Base-by-base conservation (phyloP, 2,888 invertebrate genomes). In the Nomada ruficornis region DNA sequence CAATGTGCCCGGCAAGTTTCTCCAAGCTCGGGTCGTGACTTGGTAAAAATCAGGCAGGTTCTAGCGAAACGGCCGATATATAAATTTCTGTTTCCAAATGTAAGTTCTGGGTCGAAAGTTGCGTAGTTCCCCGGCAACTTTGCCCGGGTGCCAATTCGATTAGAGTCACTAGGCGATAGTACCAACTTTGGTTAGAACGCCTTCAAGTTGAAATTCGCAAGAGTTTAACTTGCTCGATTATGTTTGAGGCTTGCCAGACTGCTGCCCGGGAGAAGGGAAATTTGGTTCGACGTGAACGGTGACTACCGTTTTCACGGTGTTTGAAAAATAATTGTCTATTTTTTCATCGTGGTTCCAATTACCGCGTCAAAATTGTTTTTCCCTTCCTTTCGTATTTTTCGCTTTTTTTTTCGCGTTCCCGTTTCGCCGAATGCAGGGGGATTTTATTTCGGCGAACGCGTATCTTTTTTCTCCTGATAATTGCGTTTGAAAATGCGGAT, bases 141-240 rank as follows among this genome's bases (percentile, higher is more conserved):
- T 55, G 52, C 55, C 29, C 54, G 36, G 63, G 62, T 75, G 83
- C 71, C 83, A 80, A 84, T 69, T 83, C 75, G 83, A 69, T 74
- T 75, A 80, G 80, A 80, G 80, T 82, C 82, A 71, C 75, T 52
- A 36, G 63, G 64, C 68, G 77, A 79, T 82, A 84, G 76, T 60
- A 36, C 68, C 59, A 82, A 85, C 79, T 85, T 85, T 79, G 85
- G 82, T 84, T 79, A 85, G 77, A 81, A 55, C 82, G 73, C 72
- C 69, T 73, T 76, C 71, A 81, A 81, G 63, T 78, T 76, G 76
- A 82, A 36, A 85, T 84, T 82, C 84, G 84, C 85, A 71, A 70
- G 77, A 77, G 79, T 84, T 85, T 79, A 85, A 85, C 82, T 82
- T 74, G 81, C 76, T 71, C 84, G 84, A 85, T 85, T 85, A 85